A percentile compares a stretch with the other conserved stretches of the same genome.
Evolutionary conservation across 2,113 vertebrate species (phyloP).

Genomic region (Sphyrna mokarran): DNA sequence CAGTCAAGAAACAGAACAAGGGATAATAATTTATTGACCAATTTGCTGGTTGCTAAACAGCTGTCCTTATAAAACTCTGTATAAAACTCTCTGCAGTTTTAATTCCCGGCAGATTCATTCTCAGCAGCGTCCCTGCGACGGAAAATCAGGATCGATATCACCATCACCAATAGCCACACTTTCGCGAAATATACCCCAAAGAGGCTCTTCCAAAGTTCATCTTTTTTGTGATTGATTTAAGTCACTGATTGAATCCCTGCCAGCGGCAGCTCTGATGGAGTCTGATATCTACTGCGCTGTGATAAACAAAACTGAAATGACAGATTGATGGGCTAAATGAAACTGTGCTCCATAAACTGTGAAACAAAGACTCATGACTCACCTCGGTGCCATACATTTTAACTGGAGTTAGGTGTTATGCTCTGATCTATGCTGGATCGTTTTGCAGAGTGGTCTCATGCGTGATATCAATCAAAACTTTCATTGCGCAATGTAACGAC

Average conservation of each 20-base stretch:
- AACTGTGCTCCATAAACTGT: slow-evolving; percentile 63
- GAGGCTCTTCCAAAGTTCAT: background rate
- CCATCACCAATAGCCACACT: no score
- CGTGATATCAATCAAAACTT: slow-evolving; percentile 57
- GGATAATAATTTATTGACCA: background rate
- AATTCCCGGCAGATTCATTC: background rate
- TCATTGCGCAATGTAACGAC: slow-evolving; percentile 43
- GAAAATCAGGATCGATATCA: background rate
- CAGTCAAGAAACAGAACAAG: background rate
- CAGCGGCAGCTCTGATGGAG: background rate
- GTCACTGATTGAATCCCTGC: background rate
- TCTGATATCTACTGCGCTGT: slow-evolving; percentile 47
- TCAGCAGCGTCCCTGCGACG: background rate
- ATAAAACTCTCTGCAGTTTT: background rate
- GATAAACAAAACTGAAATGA: slow-evolving; percentile 64
- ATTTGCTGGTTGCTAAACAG: background rate
- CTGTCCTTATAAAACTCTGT: background rate
- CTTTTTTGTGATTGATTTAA: background rate
- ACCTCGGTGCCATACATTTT: slow-evolving; percentile 52
- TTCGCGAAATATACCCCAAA: background rate
- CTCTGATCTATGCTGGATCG: slow-evolving; percentile 61
- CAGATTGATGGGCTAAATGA: slow-evolving; percentile 62
- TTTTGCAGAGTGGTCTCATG: slow-evolving; percentile 56
- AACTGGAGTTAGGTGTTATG: slow-evolving; percentile 57
- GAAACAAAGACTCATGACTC: slow-evolving; percentile 65